Conservation (phyloP, 2,113 vertebrate species). For the Psilopogon haemacephalus region DNA sequence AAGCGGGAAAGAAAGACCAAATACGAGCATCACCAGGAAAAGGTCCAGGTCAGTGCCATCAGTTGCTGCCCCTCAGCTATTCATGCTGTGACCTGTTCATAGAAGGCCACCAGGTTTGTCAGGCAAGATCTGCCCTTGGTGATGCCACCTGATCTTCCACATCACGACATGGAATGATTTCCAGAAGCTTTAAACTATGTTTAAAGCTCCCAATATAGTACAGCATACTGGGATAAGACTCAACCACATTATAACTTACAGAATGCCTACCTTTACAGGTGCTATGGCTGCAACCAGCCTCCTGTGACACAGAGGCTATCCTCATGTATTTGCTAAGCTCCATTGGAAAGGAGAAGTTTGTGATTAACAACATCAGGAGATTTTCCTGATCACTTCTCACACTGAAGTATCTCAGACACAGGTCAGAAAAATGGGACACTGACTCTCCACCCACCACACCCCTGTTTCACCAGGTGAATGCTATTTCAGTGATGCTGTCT, state of each 20-base stretch:
- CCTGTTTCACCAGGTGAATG: too few relatives aligned
- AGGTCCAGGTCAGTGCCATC: too few relatives aligned
- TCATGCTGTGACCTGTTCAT: too few relatives aligned
- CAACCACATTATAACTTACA: neutral
- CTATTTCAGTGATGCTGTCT: neutral
- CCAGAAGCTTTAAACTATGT: slow-evolving; percentile 1
- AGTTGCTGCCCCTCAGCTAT: too few relatives aligned
- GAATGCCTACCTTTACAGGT: neutral
- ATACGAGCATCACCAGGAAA: neutral
- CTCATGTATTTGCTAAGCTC: neutral
- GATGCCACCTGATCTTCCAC: neutral
- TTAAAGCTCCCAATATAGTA: neutral
- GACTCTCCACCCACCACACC: too few relatives aligned
- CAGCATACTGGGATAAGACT: neutral
- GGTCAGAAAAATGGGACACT: neutral
- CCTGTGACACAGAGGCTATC: neutral
- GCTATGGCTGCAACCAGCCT: neutral
- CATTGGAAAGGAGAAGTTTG: neutral
- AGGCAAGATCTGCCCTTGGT: too few relatives aligned
- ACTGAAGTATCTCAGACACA: neutral
- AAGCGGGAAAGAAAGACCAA: neutral
- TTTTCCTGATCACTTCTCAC: neutral
- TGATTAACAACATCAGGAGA: neutral
- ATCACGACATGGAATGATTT: neutral
- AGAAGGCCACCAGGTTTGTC: too few relatives aligned